These are phyloP conservation scores for Cephus cinctus DNA, from an alignment of 1,140 invertebrate genomes.

Conservation along the genomic window DNA sequence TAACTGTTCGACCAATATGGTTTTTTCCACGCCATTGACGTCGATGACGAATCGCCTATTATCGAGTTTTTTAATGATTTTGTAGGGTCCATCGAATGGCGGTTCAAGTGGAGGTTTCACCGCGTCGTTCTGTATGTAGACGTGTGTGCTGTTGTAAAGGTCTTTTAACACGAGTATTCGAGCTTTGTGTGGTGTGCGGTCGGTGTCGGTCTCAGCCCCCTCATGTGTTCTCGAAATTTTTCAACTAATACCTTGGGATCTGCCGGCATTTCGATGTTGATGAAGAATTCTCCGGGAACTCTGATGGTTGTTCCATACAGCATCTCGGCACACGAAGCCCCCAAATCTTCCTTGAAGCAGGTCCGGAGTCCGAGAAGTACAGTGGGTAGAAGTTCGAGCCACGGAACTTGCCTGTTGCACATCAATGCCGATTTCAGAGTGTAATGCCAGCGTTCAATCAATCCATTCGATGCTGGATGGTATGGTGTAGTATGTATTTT, in stretches of 20 bases:
- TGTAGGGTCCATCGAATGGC: background rate
- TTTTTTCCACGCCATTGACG: background rate
- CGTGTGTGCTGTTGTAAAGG: constrained; percentile 17
- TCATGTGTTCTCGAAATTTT: constrained; percentile 10
- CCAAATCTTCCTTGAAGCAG: constrained; percentile 31
- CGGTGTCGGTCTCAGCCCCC: constrained; percentile 2
- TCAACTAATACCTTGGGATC: constrained; percentile 23
- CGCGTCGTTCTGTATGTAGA: constrained; percentile 14
- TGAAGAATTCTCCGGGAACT: constrained; percentile 37
- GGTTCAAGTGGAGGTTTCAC: background rate
- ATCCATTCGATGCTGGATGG: constrained; percentile 33
- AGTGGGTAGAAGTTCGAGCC: constrained; percentile 33
- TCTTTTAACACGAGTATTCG: constrained; percentile 8
- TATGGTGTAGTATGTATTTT: constrained; percentile 20
- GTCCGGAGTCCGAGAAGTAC: constrained; percentile 36
- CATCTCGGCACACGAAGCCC: constrained; percentile 31
- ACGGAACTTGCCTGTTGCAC: constrained; percentile 22
- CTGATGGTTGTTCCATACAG: constrained; percentile 33
- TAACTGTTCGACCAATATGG: constrained; percentile 7
- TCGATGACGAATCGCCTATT: background rate
- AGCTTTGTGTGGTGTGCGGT: constrained; percentile 1
- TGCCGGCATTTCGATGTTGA: constrained; percentile 12
- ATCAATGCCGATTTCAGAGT: constrained; percentile 29
- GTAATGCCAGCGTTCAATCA: constrained; percentile 34
- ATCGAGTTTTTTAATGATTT: background rate